A percentile compares a stretch with the other conserved stretches of the same genome.
Evolutionary conservation across 2,113 vertebrate species (phyloP).

Genomic region (Opisthocomus hoazin): DNA sequence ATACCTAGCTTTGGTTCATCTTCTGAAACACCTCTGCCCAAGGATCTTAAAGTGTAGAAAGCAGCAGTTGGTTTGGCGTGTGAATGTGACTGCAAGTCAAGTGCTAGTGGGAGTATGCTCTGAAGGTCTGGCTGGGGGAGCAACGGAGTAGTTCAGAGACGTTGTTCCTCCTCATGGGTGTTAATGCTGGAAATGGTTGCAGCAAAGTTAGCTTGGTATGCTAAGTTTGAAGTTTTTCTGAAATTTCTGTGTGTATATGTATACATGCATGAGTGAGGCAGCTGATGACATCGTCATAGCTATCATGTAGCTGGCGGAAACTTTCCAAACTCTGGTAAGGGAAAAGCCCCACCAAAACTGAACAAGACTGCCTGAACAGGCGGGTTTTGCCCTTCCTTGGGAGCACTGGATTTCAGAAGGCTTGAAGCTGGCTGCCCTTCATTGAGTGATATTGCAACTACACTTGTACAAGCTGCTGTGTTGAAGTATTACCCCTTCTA

Average conservation of each 20-base stretch:
- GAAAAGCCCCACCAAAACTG: neutral
- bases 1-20: neutral
- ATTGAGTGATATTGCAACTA: neutral
- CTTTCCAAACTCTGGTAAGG: neutral
- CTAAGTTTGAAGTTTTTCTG: neutral
- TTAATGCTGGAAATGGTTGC: neutral
- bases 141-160: accelerated
- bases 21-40: neutral
- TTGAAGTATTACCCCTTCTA: neutral
- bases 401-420: neutral
- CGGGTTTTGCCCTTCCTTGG: neutral
- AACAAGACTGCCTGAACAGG: neutral
- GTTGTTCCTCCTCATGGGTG: accelerated
- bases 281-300: neutral
- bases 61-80: neutral
- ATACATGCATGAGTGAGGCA: neutral
- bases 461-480: neutral
- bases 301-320: neutral
- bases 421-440: neutral
- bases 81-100: neutral
- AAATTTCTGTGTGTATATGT: neutral
- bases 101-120: neutral
- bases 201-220: neutral
- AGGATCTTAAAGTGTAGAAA: neutral
- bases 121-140: neutral